phyloP scores from a whole-genome alignment of 1,140 invertebrate genomes.

The Linepithema humile region DNA sequence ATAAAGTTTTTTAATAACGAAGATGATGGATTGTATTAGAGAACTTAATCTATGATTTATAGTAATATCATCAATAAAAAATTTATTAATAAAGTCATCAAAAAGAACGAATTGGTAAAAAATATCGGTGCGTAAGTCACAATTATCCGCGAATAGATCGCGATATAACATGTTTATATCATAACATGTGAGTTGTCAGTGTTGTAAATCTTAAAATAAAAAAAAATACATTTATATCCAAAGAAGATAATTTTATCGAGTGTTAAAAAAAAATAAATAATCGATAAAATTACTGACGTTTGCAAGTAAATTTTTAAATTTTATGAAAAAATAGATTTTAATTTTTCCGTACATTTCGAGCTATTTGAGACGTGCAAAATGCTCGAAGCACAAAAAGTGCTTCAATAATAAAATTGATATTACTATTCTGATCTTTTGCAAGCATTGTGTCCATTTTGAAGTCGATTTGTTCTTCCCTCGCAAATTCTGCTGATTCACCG shows the following conservation, averaged over 20 bases:
- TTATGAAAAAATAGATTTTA: not conserved
- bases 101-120: too few species aligned
- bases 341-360: not conserved
- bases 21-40: not conserved
- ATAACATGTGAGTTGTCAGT: not conserved
- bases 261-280: not conserved
- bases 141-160: too few species aligned
- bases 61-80: not conserved
- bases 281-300: not conserved
- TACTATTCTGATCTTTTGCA: constrained; percentile 1
- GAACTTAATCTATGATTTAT: not conserved
- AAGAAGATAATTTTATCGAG: not conserved
- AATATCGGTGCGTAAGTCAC: too few species aligned
- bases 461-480: constrained; percentile 1
- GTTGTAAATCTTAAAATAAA: not conserved
- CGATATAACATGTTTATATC: too few species aligned
- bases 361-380: not conserved
- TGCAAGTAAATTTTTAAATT: not conserved
- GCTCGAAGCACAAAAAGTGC: not conserved
- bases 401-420: constrained; percentile 29
- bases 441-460: constrained; percentile 12
- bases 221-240: too few species aligned
- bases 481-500: constrained; percentile 55
- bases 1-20: not conserved
- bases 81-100: not conserved